Conservation (phyloP, 2,888 invertebrate species). For the Ochropacha duplaris region DNA sequence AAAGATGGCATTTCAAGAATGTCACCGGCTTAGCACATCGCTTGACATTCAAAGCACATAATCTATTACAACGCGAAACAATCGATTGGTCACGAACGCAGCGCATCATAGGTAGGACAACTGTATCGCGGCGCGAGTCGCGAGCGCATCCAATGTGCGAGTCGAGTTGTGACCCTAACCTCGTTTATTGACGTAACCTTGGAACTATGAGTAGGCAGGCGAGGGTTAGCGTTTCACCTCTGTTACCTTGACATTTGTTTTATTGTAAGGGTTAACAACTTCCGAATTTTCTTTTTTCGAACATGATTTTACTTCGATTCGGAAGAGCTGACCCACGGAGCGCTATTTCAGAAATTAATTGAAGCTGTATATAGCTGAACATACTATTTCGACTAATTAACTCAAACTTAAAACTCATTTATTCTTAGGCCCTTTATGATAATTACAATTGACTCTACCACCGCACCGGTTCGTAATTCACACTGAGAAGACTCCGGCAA, state of each 20-base stretch:
- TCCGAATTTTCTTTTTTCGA: background rate
- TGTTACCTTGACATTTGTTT: slow-evolving; percentile 8
- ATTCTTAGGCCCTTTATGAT: too few species aligned
- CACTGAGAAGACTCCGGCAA: too few species aligned
- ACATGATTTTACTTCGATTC: background rate
- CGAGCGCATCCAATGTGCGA: slow-evolving; percentile 36
- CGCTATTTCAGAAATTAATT: too few species aligned
- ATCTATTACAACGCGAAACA: slow-evolving; percentile 31
- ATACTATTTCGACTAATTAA: too few species aligned
- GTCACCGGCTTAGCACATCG: slow-evolving; percentile 12
- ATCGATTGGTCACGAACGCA: slow-evolving; percentile 35
- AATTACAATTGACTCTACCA: too few species aligned
- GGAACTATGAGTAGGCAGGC: slow-evolving; percentile 12
- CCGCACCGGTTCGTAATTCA: too few species aligned
- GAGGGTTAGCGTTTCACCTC: slow-evolving; percentile 10
- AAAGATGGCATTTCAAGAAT: slow-evolving; percentile 15
- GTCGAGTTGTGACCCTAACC: slow-evolving; percentile 55
- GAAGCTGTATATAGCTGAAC: too few species aligned
- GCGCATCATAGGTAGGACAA: slow-evolving; percentile 27
- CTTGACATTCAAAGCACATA: slow-evolving; percentile 41
- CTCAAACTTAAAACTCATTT: too few species aligned
- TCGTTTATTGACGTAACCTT: slow-evolving; percentile 43
- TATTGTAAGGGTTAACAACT: slow-evolving; percentile 1
- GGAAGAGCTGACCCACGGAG: too few species aligned
- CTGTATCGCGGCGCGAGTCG: slow-evolving; percentile 17